phyloP scores from a whole-genome alignment of 2,888 invertebrate species.

The Eremobia ochroleuca region DNA sequence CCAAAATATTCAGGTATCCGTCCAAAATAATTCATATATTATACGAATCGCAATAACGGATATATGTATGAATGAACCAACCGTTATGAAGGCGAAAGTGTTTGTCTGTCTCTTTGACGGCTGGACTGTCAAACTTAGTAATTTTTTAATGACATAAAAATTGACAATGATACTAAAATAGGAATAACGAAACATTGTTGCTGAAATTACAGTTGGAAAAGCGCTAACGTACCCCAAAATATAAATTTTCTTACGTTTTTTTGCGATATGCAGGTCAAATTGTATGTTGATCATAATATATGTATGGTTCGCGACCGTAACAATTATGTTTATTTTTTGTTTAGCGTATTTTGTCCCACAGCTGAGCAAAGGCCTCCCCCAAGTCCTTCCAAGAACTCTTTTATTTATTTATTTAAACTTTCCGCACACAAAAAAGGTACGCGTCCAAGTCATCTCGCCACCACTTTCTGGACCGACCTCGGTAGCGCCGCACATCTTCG shows the following conservation, averaged over 20 bases:
- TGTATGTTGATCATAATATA: too few relatives aligned
- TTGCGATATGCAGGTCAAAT: too few relatives aligned
- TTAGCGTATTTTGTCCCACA: neutral
- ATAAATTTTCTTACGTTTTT: too few relatives aligned
- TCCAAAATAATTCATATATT: neutral
- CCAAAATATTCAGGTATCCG: neutral
- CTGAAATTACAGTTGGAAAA: too few relatives aligned
- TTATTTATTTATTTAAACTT: too few relatives aligned
- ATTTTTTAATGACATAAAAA: neutral
- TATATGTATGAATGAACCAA: neutral
- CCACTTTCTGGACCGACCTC: too few relatives aligned
- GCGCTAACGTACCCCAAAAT: too few relatives aligned
- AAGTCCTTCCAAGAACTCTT: neutral
- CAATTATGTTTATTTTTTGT: neutral
- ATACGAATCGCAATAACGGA: neutral
- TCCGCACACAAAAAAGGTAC: too few relatives aligned
- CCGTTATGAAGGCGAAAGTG: conserved; percentile 16
- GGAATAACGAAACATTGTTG: neutral
- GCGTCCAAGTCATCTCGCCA: too few relatives aligned
- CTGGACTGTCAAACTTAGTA: conserved; percentile 5
- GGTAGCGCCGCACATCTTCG: too few relatives aligned
- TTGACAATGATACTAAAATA: too few relatives aligned
- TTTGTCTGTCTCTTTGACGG: conserved; percentile 12
- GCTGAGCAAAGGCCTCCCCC: neutral
- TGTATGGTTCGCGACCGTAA: too few relatives aligned